Conservation (phyloP, 2,797 vertebrate species). For the Yasuhikotakia modesta region DNA sequence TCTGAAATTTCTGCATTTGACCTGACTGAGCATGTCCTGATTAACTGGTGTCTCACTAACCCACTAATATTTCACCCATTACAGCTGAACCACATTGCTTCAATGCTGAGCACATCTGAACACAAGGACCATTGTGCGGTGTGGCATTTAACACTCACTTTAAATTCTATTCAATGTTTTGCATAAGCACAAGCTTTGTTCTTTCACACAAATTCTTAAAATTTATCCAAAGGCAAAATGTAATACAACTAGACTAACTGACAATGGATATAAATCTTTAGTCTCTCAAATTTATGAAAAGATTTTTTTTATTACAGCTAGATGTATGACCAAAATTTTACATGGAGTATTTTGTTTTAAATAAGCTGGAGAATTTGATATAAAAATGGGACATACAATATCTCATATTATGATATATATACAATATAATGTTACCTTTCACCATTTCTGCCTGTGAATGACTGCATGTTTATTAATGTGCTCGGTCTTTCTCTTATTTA, state of each 20-base stretch:
- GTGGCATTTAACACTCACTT: not conserved
- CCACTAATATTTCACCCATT: not conserved
- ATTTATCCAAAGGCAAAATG: conserved; percentile 30
- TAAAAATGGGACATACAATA: not conserved
- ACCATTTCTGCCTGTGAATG: too few species aligned
- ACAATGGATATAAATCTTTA: conserved; percentile 25
- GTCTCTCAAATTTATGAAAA: conserved; percentile 8
- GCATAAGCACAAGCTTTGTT: conserved; percentile 1
- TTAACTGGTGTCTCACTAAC: not conserved
- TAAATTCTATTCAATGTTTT: conserved; percentile 1
- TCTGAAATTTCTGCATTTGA: not conserved
- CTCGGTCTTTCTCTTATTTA: too few species aligned
- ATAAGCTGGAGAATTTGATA: not conserved
- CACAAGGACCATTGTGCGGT: not conserved
- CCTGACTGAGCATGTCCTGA: not conserved
- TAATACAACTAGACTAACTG: conserved; percentile 26
- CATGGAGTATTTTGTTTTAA: not conserved
- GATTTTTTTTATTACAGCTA: too few species aligned
- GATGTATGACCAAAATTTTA: not conserved
- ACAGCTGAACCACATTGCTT: not conserved
- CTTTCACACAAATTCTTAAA: conserved; percentile 19
- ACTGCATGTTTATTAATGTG: too few species aligned
- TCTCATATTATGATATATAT: too few species aligned
- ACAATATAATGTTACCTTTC: too few species aligned
- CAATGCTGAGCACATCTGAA: not conserved